Evolutionary conservation across 2,797 vertebrate species (phyloP).

Genomic region (Xerus rutilus): DNA sequence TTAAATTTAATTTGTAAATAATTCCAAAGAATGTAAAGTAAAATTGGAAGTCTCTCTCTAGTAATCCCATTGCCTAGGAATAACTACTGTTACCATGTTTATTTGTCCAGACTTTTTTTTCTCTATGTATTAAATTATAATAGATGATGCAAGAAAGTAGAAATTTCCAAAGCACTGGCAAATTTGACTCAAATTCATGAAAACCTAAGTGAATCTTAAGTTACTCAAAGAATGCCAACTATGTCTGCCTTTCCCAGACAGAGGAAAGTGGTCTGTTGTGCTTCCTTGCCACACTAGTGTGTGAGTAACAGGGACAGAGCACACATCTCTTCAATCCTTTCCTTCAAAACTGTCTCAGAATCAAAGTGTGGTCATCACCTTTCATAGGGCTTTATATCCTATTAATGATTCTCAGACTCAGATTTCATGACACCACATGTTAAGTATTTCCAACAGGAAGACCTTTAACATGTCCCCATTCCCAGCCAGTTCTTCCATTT

Average conservation of each 20-base stretch:
- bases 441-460: conserved; percentile 1
- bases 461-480: not conserved
- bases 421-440: not conserved
- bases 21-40: not conserved
- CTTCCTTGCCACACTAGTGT: not conserved
- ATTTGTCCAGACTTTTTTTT: not conserved
- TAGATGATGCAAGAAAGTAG: conserved; percentile 17
- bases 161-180: conserved; percentile 31
- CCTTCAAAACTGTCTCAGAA: not conserved
- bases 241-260: not conserved
- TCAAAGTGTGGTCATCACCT: not conserved
- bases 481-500: not conserved
- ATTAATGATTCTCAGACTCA: not conserved
- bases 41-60: conserved; percentile 3
- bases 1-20: too few relatives aligned
- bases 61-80: not conserved
- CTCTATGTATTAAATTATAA: not conserved
- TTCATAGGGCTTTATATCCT: not conserved
- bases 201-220: not conserved
- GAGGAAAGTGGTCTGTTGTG: not conserved
- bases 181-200: conserved; percentile 30
- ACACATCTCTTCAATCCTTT: not conserved
- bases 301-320: not conserved
- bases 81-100: not conserved
- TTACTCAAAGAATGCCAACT: not conserved